A percentile compares a stretch with the other conserved stretches of the same genome.
phyloP scores from a whole-genome alignment of 2,113 vertebrate species.

The Sialia sialis region DNA sequence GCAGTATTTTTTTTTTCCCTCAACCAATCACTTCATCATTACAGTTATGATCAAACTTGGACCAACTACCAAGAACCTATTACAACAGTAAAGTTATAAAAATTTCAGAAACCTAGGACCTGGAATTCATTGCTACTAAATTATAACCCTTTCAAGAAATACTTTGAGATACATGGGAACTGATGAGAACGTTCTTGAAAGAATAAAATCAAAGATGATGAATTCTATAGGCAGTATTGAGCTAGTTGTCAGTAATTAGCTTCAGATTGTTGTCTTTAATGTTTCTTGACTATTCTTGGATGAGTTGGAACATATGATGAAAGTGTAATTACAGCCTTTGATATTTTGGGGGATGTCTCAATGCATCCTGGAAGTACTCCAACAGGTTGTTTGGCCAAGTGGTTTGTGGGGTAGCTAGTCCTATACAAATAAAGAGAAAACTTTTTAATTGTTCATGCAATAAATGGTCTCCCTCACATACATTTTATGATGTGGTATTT shows the following conservation, averaged over 20 bases:
- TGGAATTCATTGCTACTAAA: constrained; percentile 1
- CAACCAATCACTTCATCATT: not conserved
- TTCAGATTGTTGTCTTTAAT: constrained; percentile 55
- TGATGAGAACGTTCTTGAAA: constrained; percentile 29
- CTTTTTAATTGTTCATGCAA: constrained; percentile 9
- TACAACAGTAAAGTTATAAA: not conserved
- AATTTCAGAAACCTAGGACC: not conserved
- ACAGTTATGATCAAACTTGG: not conserved
- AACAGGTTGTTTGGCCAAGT: constrained; percentile 48
- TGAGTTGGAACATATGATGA: constrained; percentile 16
- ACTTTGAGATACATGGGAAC: constrained; percentile 47
- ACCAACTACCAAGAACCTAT: not conserved
- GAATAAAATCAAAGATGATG: constrained; percentile 49
- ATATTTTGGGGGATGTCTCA: constrained; percentile 28
- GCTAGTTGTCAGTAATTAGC: constrained; percentile 49
- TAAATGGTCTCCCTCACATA: not conserved
- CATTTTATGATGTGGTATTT: constrained; percentile 47
- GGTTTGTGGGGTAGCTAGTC: constrained; percentile 7
- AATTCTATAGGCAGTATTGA: constrained; percentile 41
- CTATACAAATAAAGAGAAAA: constrained; percentile 2
- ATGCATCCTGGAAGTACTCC: constrained; percentile 10
- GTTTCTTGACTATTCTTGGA: constrained; percentile 26
- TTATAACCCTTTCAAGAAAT: constrained; percentile 22
- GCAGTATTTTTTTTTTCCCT: not conserved
- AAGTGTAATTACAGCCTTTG: constrained; percentile 48